A percentile compares a stretch with the other conserved stretches of the same genome.
These are phyloP conservation scores for Theocolax elegans DNA, from an alignment of 1,140 invertebrate genomes.

Conservation along the genomic window DNA sequence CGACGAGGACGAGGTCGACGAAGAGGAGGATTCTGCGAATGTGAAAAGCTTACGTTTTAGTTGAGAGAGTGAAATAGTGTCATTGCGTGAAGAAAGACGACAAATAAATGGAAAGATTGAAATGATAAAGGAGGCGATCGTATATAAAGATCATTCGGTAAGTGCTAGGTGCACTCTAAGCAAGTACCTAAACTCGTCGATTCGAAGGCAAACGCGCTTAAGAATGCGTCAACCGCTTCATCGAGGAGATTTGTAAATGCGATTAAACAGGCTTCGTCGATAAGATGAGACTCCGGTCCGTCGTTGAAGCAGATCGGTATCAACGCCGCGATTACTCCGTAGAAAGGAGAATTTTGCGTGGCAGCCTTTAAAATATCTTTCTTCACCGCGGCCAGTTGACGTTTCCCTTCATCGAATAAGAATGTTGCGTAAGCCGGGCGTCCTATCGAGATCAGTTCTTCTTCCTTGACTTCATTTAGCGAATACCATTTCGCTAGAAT, in stretches of 20 bases:
- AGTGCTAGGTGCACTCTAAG: background rate
- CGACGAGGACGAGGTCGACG: too few relatives aligned
- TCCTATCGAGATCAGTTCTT: background rate
- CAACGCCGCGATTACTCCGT: conserved; percentile 59
- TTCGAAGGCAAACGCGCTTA: conserved; percentile 58
- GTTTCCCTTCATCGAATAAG: conserved; percentile 51
- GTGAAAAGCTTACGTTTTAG: background rate
- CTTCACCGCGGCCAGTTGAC: conserved; percentile 57
- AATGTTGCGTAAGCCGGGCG: conserved; percentile 37
- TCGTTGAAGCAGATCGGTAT: conserved; percentile 46
- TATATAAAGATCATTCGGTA: too few relatives aligned
- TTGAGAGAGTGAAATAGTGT: too few relatives aligned
- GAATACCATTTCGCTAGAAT: conserved; percentile 53
- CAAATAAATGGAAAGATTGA: too few relatives aligned
- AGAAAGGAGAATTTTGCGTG: conserved; percentile 55
- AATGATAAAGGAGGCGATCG: too few relatives aligned
- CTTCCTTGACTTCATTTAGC: conserved; percentile 28
- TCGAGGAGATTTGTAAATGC: conserved; percentile 58
- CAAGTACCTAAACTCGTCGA: conserved; percentile 50
- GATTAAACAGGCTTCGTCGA: conserved; percentile 43
- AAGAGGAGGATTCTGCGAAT: conserved; percentile 65
- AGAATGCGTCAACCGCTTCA: conserved; percentile 58
- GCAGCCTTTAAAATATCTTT: conserved; percentile 62
- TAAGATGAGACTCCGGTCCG: conserved; percentile 38
- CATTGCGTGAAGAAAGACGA: too few relatives aligned